phyloP scores from a whole-genome alignment of 2,888 invertebrate species.

The Agonopterix alstromeriana region DNA sequence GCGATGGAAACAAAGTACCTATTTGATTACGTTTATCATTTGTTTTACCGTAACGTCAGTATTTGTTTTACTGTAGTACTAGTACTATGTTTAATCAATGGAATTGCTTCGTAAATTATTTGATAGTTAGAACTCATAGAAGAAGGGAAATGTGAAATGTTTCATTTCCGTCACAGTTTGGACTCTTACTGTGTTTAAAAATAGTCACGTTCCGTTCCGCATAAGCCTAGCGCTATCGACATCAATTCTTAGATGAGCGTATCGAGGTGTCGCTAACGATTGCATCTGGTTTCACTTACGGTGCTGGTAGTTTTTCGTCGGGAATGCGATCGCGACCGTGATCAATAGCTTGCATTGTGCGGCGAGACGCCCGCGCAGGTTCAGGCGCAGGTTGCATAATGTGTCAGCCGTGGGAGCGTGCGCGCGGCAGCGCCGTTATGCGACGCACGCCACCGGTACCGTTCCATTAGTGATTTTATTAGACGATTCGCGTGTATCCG shows the following conservation, averaged over 20 bases:
- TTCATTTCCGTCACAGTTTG: no score
- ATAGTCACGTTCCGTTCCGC: conserved; percentile 7
- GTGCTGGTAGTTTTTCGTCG: conserved; percentile 47
- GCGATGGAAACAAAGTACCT: no score
- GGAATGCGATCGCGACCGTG: conserved; percentile 38
- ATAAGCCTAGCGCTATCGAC: conserved; percentile 1
- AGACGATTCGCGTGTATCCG: conserved; percentile 69
- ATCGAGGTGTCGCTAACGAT: conserved; percentile 20
- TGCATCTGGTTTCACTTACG: conserved; percentile 43
- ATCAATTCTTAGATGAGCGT: conserved; percentile 3
- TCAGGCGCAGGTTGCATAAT: conserved; percentile 54
- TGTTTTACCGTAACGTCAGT: no score
- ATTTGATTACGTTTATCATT: no score
- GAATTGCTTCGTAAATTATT: no score
- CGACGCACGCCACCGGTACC: conserved; percentile 71
- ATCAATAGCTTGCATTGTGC: conserved; percentile 52
- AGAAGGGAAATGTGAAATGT: no score
- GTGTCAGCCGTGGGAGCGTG: conserved; percentile 64
- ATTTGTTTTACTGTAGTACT: no score
- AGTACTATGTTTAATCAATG: no score
- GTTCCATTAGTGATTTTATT: conserved; percentile 74
- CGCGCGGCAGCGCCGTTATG: conserved; percentile 56
- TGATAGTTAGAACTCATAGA: no score
- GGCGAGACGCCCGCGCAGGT: conserved; percentile 42
- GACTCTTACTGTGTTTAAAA: background rate